A percentile compares a stretch with the other conserved stretches of the same genome.
Evolutionary conservation across 2,113 vertebrate species (phyloP).

Genomic region (Gadus macrocephalus): DNA sequence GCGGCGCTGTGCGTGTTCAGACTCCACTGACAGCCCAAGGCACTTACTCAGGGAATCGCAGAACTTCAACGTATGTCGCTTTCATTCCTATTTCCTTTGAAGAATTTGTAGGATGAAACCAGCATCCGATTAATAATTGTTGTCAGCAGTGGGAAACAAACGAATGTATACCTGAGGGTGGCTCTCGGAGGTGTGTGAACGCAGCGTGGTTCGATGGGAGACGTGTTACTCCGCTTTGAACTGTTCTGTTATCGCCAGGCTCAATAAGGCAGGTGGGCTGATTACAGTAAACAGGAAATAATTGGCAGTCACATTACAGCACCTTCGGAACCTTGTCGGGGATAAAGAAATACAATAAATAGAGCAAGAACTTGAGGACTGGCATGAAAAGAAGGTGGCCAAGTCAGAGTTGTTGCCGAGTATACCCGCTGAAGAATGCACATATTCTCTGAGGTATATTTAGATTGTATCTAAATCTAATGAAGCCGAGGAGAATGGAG

Average conservation of each 20-base stretch:
- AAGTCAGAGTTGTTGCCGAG: too few species aligned
- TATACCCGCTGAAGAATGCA: too few species aligned
- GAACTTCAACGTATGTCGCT: slow-evolving; percentile 22
- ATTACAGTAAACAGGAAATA: not conserved
- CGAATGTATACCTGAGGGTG: slow-evolving; percentile 18
- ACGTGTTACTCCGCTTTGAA: slow-evolving; percentile 1
- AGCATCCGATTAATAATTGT: slow-evolving; percentile 44
- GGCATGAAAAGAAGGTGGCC: too few species aligned
- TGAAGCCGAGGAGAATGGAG: not conserved
- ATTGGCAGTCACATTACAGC: not conserved
- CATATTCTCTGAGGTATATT: too few species aligned
- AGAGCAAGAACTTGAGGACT: too few species aligned
- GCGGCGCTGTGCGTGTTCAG: not conserved
- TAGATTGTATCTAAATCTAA: too few species aligned
- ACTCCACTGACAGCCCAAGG: slow-evolving; percentile 14
- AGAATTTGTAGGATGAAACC: slow-evolving; percentile 33
- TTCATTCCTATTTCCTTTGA: slow-evolving; percentile 30
- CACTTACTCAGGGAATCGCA: slow-evolving; percentile 25
- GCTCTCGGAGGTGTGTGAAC: slow-evolving; percentile 11
- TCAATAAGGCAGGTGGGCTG: not conserved
- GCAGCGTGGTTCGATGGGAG: not conserved
- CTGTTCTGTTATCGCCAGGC: not conserved
- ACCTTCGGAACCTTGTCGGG: not conserved
- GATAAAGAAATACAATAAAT: not conserved
- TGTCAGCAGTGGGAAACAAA: slow-evolving; percentile 10